phyloP scores from a whole-genome alignment of 2,888 invertebrate genomes.

The Standfussiana lucernea region DNA sequence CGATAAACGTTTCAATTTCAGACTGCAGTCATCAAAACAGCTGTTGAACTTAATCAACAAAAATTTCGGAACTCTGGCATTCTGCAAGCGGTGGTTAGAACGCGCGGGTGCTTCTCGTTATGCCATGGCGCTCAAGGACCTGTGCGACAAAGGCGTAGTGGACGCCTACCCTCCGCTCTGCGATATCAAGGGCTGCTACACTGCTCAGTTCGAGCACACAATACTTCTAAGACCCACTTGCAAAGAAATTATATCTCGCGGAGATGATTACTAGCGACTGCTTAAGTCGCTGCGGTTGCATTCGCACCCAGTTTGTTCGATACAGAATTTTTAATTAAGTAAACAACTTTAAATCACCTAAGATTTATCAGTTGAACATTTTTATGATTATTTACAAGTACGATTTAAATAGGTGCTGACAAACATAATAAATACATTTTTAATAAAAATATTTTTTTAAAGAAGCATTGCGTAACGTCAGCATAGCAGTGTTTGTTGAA shows the following conservation, averaged over 20 bases:
- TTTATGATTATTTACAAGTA: slow-evolving; percentile 40
- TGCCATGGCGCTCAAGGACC: slow-evolving; percentile 99
- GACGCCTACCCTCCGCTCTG: slow-evolving; percentile 99
- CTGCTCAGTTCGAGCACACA: slow-evolving; percentile 99
- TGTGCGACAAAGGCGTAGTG: slow-evolving; percentile 99
- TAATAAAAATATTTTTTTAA: slow-evolving; percentile 51
- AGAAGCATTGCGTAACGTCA: slow-evolving; percentile 28
- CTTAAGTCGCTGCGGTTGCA: slow-evolving; percentile 19
- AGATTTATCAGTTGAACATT: slow-evolving; percentile 45
- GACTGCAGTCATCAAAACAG: slow-evolving; percentile 97
- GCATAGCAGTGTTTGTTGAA: slow-evolving; percentile 46
- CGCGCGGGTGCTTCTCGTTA: slow-evolving; percentile 99
- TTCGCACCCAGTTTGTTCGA: slow-evolving; percentile 42
- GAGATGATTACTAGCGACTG: slow-evolving; percentile 96
- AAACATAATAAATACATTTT: slow-evolving; percentile 43
- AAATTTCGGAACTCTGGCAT: slow-evolving; percentile 99
- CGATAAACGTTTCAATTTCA: slow-evolving; percentile 75
- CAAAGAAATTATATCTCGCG: slow-evolving; percentile 99
- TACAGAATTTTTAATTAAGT: slow-evolving; percentile 39
- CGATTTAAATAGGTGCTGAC: slow-evolving; percentile 42
- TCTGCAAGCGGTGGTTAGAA: slow-evolving; percentile 99
- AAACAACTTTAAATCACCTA: slow-evolving; percentile 38
- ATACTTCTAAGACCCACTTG: slow-evolving; percentile 99
- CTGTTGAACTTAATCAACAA: slow-evolving; percentile 98
- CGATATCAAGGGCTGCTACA: slow-evolving; percentile 99